Evolutionary conservation across 2,797 vertebrate species (phyloP), one percentile per base, ranked within the genome.

Genomic region (Pangasius djambal): DNA sequence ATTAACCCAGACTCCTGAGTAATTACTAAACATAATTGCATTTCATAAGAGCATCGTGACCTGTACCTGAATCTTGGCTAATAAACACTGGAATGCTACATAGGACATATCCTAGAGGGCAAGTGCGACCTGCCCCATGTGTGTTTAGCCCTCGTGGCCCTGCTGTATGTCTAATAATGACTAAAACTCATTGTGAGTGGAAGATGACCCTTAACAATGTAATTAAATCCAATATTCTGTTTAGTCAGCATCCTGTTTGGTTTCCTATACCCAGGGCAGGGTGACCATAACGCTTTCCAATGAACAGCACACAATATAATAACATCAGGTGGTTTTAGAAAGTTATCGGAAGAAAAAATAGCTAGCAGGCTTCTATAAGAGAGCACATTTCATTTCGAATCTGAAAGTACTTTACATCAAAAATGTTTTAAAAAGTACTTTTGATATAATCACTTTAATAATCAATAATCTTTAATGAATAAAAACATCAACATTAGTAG

Each of bases 21-120:
- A 84, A 69, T 84, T 84, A 84, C 16, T 31, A 20, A 67, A 50
- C 34, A 69, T 84, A 52, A 67, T 84, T 84, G 44, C 61, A 50
- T 67, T 84, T 84, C 28, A 50, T 50, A 84, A 50, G 61, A 50
- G 61, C 63, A 67, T 50, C 37, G 12, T 84, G 44, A n/a, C 40
- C 44, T 67, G 44, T 16, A 50, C 44, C 63, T 18, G 37, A 84
- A 67, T 48, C 40, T 28, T n/a, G 31, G 82, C 13, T 48, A 50
- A 84, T 50, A 67, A 84, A 84, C 59, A 31, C 31, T 1, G 0
- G 31, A 84, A 84, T 67, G 16, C 28, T 65, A 48, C 40, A 9
- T 28, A 44, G 37, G 37, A 65, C 37, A 59, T 59, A 59, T 34
- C 37, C 22, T 44, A 83, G 31, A 59, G 55, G 79, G 79, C 40